Conservation (phyloP, 1,140 invertebrate genomes). For the Chrysomallon squamiferum region DNA sequence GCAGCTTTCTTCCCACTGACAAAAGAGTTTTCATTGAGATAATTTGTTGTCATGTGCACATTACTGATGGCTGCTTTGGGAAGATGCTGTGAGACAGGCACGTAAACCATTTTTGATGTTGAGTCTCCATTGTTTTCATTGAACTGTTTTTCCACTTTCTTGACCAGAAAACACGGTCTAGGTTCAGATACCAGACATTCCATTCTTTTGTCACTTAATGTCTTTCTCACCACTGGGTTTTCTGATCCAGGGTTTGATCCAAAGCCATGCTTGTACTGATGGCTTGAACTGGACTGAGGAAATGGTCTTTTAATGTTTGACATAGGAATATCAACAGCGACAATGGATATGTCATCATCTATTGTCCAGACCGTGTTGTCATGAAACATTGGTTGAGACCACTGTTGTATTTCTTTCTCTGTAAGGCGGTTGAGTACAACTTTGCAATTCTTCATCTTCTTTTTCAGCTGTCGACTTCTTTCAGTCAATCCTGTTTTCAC, state of each 20-base stretch:
- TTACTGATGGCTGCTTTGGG: no score
- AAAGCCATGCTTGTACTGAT: no score
- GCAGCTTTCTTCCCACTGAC: background rate
- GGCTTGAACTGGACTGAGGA: background rate
- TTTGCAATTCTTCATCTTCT: slow-evolving; percentile 24
- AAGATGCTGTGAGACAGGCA: background rate
- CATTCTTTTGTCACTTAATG: no score
- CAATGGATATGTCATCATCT: slow-evolving; percentile 32
- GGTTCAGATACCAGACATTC: background rate
- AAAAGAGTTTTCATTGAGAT: no score
- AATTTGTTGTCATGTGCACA: no score
- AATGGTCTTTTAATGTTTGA: slow-evolving; percentile 1
- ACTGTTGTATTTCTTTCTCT: slow-evolving; percentile 31
- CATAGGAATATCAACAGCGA: slow-evolving; percentile 24
- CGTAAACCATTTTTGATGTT: background rate
- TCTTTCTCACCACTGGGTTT: no score
- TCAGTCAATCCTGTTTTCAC: slow-evolving; percentile 39
- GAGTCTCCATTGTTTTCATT: slow-evolving; percentile 11
- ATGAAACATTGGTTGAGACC: slow-evolving; percentile 22
- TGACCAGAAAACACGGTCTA: slow-evolving; percentile 9
- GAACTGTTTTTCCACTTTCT: slow-evolving; percentile 14
- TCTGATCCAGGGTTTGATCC: no score
- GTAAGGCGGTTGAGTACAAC: slow-evolving; percentile 32
- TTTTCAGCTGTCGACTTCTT: slow-evolving; percentile 26
- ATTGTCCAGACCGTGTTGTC: slow-evolving; percentile 12